Evolutionary conservation across 1,140 invertebrate species (phyloP), one percentile per base, ranked within the genome.

Genomic region (Heliothis subflexa): DNA sequence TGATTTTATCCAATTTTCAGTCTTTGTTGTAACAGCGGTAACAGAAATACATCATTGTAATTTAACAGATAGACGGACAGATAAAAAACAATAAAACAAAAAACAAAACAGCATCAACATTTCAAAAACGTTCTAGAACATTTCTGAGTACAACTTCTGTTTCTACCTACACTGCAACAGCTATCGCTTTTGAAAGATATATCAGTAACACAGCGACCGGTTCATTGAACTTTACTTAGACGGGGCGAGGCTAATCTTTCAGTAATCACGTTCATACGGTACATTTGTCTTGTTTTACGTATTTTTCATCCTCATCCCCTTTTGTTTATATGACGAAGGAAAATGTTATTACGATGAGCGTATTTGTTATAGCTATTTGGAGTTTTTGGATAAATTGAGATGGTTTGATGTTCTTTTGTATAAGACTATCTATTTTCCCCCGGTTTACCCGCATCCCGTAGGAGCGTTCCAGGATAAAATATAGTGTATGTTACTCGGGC

Each of bases 141-240:
- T 9, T 40, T 5, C 40, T 18, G 12, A 66, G 12, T n/a, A 12
- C 18, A 18, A 71, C 68, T 71, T 71, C 68, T 71, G 68, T 16
- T 7, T 11, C 18, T 4, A 4, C 52, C 50, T 28, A 10, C 14
- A 33, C 28, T 12, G 50, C 47, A 21, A 66, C 21, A 33, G 12
- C 72, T 70, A 75, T 76, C 73, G 40, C 18, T 72, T 45, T 59
- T 77, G 68, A 81, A 73, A 81, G 79, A 81, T 78, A 78, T 68
- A 78, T 81, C 75, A 78, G 79, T 78, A 64, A 66, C 74, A 72
- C 66, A 73, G 74, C 18, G 52, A 49, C 16, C 74, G 79, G 74
- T 78, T 81, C 79, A 81, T 81, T 78, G 79, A 73, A 81, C 79
- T 78, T 68, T 73, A 78, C 68, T 77, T 68, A 81, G 79, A 78